These are phyloP conservation scores for Caloenas nicobarica DNA, from an alignment of 2,113 vertebrate species.

Conservation along the genomic window DNA sequence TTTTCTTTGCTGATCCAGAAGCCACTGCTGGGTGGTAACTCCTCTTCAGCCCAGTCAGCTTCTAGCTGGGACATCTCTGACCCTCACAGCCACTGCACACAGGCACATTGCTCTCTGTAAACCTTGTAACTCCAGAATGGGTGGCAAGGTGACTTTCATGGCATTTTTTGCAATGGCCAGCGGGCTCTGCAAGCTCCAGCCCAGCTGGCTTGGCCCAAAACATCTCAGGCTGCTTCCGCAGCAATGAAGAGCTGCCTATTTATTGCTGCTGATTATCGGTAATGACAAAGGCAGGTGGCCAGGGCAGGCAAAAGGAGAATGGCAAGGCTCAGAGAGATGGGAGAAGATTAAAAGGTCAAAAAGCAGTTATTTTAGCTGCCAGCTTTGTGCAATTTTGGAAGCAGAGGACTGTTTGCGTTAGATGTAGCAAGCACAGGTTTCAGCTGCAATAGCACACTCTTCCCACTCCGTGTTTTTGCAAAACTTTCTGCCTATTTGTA, in stretches of 20 bases:
- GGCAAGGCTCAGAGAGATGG: not conserved
- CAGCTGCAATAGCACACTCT: conserved; percentile 53
- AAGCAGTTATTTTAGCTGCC: conserved; percentile 24
- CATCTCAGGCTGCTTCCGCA: conserved; percentile 26
- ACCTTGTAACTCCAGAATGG: not conserved
- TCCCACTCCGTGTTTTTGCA: conserved; percentile 63
- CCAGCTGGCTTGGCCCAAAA: not conserved
- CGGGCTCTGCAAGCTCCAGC: not conserved
- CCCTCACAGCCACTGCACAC: not conserved
- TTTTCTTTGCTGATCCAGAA: not conserved
- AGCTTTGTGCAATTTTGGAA: conserved; percentile 34
- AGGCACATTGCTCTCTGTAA: not conserved
- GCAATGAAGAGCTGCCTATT: conserved; percentile 43
- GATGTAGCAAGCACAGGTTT: conserved; percentile 47
- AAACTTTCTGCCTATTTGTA: conserved; percentile 69
- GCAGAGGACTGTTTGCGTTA: conserved; percentile 39
- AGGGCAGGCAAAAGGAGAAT: not conserved
- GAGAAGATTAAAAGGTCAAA: conserved; percentile 45
- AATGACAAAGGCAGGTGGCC: conserved; percentile 49
- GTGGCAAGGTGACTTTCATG: not conserved
- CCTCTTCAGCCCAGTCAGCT: not conserved
- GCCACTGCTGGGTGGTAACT: not conserved
- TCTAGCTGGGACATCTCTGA: not conserved
- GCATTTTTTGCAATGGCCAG: not conserved
- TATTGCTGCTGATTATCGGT: conserved; percentile 46